These are phyloP conservation scores for Myiothlypis chrysogaster DNA, from an alignment of 2,797 vertebrate genomes.

Conservation along the genomic window DNA sequence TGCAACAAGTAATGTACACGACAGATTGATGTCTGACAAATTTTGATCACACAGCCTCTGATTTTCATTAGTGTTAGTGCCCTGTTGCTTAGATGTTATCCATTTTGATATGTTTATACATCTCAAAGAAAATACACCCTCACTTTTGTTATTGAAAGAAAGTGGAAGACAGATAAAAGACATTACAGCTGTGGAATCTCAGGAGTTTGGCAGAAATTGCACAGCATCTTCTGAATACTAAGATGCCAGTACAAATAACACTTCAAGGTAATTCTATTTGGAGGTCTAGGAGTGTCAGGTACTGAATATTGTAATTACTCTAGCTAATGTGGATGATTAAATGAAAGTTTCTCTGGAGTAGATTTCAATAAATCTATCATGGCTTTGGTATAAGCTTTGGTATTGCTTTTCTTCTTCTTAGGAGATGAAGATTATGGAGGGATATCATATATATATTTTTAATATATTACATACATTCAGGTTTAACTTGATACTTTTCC, in stretches of 20 bases:
- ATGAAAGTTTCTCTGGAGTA: constrained; percentile 20
- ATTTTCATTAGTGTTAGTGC: constrained; percentile 34
- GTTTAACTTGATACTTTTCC: neutral
- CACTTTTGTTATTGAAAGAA: constrained; percentile 63
- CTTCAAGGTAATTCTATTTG: constrained; percentile 56
- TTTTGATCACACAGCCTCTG: neutral
- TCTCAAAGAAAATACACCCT: constrained; percentile 55
- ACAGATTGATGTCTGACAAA: neutral
- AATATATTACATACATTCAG: neutral
- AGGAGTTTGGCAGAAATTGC: constrained; percentile 53
- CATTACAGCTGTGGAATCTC: constrained; percentile 8
- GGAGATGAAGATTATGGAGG: neutral
- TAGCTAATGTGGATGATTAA: constrained; percentile 56
- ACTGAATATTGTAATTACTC: constrained; percentile 72
- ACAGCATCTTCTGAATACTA: constrained; percentile 58
- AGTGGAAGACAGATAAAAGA: constrained; percentile 72
- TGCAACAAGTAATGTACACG: neutral
- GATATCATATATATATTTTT: neutral
- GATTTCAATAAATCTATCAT: constrained; percentile 4
- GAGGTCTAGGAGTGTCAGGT: constrained; percentile 15
- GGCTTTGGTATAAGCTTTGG: neutral
- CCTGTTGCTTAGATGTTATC: constrained; percentile 35
- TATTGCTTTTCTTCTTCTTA: neutral
- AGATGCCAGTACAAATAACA: constrained; percentile 41
- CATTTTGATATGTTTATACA: constrained; percentile 38